Conservation (phyloP, 2,888 invertebrate genomes). For the Epicampocera succincta region DNA sequence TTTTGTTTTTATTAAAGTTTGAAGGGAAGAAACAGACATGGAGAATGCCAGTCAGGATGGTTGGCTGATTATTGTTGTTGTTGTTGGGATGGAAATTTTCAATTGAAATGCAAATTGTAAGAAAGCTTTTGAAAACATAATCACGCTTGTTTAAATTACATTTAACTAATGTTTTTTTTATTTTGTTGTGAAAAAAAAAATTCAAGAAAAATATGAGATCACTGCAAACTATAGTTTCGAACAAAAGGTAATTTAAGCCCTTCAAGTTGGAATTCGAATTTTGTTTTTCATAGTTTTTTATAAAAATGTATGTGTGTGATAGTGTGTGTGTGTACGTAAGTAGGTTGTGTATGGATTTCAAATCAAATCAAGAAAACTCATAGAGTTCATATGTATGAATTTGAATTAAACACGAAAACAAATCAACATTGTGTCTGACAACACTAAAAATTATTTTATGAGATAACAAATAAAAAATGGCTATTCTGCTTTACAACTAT, state of each 20-base stretch:
- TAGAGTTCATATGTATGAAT: slow-evolving; percentile 4
- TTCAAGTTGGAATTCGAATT: slow-evolving; percentile 41
- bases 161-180: slow-evolving; percentile 67
- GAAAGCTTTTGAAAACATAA: slow-evolving; percentile 70
- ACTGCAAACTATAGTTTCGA: slow-evolving; percentile 31
- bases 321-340: too few relatives aligned
- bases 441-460: slow-evolving; percentile 43
- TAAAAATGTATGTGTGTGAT: too few relatives aligned
- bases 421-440: slow-evolving; percentile 29
- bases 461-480: slow-evolving; percentile 40
- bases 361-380: slow-evolving; percentile 51
- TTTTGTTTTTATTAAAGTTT: slow-evolving; percentile 29
- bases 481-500: too few relatives aligned
- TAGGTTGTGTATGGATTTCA: slow-evolving; percentile 21
- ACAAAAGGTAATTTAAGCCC: slow-evolving; percentile 69
- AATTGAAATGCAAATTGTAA: slow-evolving; percentile 70
- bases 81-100: slow-evolving; percentile 57
- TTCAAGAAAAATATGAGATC: slow-evolving; percentile 40
- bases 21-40: slow-evolving; percentile 6
- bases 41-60: slow-evolving; percentile 20
- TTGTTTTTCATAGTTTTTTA: slow-evolving; percentile 1
- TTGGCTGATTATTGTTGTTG: slow-evolving; percentile 22
- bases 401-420: slow-evolving; percentile 46
- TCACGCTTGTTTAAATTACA: slow-evolving; percentile 70
- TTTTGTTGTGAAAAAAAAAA: slow-evolving; percentile 25